phyloP scores from a whole-genome alignment of 2,113 vertebrate genomes.

The Australoheros scitulus region DNA sequence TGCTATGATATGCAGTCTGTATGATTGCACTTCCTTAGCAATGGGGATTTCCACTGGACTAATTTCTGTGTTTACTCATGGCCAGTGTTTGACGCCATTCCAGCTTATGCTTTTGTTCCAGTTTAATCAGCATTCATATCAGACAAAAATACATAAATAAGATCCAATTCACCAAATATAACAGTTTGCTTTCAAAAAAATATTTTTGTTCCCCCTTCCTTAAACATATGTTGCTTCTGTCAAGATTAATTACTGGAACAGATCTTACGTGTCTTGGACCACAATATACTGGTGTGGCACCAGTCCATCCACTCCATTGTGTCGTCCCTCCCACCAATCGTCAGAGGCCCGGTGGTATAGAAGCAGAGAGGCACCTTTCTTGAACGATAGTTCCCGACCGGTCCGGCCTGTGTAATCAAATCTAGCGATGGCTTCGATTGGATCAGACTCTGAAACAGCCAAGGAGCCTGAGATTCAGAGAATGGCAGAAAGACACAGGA shows the following conservation, averaged over 20 bases:
- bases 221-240: not conserved
- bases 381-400: constrained; percentile 91
- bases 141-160: not conserved
- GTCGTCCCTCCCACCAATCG: constrained; percentile 96
- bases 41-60: constrained; percentile 40
- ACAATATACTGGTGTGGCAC: constrained; percentile 96
- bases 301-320: constrained; percentile 91
- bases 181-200: not conserved
- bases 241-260: not conserved
- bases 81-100: not conserved
- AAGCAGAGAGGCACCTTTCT: constrained; percentile 91
- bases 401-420: constrained; percentile 94
- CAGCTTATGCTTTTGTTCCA: not conserved
- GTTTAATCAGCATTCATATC: not conserved
- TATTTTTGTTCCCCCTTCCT: not conserved
- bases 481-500: constrained; percentile 33
- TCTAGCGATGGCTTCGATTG: constrained; percentile 91
- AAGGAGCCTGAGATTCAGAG: constrained; percentile 78
- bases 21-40: constrained; percentile 16
- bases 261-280: constrained; percentile 91
- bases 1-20: not conserved
- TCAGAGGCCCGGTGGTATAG: constrained; percentile 92
- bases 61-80: not conserved
- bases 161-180: not conserved
- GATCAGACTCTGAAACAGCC: constrained; percentile 89